Base-by-base conservation (phyloP, 2,888 invertebrate genomes). In the Galeopsomyia nigrocyanea region DNA sequence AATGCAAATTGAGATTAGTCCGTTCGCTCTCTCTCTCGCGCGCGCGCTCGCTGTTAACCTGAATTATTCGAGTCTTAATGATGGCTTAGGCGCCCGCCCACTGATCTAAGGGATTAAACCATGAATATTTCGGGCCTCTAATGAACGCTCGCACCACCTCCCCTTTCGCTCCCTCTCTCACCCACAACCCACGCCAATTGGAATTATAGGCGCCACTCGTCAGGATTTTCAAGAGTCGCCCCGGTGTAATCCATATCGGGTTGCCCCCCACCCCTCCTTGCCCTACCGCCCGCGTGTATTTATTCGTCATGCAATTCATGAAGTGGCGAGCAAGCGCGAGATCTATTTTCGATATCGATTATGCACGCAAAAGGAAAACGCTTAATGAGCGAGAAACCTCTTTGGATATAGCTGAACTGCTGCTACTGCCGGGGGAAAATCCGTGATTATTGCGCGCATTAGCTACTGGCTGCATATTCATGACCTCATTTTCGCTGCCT, bases 41-140 rank as follows among this genome's bases (percentile, higher is more conserved):
- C 31, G 3, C 31, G 3, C 39, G 7, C 78, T 79, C 75, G 81
- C 85, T 82, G 85, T 85, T 86, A 85, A 85, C 86, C 83, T 86
- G 86, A 86, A 86, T 86, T 86, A 86, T 86, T 86, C 86, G 86
- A 86, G 84, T 86, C 86, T 86, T 85, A 86, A 86, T 85, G 85
- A 86, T 83, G 84, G 86, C 85, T 86, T 85, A 85, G 84, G 82
- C 80, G 80, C 80, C 81, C 79, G 81, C 80, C 82, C 82, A 83
- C 84, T 85, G 85, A 85, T 86, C 84, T 85, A 82, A 83, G 84
- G 85, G 86, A 86, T 86, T 85, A 85, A 82, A 80, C 81, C 80
- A 82, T 83, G 84, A 85, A 86, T 86, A 86, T 86, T 83, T 83
- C 82, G 80, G 80, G 75, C 80, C 80, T 81, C 81, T 84, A 85